Evolutionary conservation across 2,113 vertebrate genomes (phyloP).

Genomic region (Ictidomys tridecemlineatus): DNA sequence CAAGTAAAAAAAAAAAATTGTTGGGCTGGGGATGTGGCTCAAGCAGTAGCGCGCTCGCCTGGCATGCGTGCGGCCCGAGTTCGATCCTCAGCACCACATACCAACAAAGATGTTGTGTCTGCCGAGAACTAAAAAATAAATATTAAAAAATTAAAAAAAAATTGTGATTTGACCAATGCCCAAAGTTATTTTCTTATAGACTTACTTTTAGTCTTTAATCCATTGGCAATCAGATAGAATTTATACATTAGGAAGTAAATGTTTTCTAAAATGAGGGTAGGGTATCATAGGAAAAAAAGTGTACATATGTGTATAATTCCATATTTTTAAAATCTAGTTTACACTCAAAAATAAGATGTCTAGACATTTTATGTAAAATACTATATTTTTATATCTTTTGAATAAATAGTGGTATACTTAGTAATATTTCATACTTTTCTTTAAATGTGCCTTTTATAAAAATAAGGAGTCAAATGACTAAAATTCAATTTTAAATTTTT

Average conservation of each 20-base stretch:
- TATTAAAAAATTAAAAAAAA: no score
- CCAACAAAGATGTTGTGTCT: no score
- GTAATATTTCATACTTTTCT: background rate
- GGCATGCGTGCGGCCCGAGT: no score
- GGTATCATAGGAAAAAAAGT: background rate
- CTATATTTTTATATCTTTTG: background rate
- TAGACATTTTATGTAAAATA: background rate
- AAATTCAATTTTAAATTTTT: background rate
- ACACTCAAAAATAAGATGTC: background rate
- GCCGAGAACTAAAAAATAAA: no score
- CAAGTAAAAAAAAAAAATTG: background rate
- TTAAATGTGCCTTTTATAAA: slow-evolving; percentile 5
- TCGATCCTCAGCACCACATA: no score
- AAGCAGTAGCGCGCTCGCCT: no score
- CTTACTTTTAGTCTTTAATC: background rate
- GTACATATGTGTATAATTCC: background rate
- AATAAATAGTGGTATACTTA: background rate
- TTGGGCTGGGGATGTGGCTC: no score
- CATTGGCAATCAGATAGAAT: background rate
- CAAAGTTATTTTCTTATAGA: background rate
- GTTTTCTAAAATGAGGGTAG: background rate
- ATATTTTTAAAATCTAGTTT: background rate
- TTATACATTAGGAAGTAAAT: background rate
- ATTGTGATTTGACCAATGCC: background rate
- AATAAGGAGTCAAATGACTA: background rate